phyloP scores from a whole-genome alignment of 1,140 invertebrate species.

The Rhagoletis zephyria region DNA sequence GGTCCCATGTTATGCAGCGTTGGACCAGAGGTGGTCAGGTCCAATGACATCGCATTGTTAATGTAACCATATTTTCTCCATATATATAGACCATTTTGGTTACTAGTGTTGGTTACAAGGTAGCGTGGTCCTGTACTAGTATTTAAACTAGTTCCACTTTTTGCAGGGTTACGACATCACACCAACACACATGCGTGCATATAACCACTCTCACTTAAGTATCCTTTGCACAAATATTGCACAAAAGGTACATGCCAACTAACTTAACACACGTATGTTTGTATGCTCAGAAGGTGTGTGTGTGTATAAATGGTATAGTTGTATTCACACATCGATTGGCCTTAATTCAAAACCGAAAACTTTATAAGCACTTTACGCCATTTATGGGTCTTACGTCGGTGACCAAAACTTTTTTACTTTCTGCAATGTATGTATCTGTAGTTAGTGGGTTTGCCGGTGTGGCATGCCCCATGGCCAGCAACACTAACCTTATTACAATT shows the following conservation, averaged over 20 bases:
- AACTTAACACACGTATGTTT: no score
- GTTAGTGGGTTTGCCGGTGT: background rate
- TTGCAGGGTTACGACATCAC: no score
- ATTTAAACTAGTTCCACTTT: no score
- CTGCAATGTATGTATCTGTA: no score
- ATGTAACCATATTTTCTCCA: no score
- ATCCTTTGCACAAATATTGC: background rate
- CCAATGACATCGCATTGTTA: no score
- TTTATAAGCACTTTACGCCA: conserved; percentile 49
- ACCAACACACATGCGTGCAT: background rate
- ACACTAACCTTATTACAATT: background rate
- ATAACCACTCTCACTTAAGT: background rate
- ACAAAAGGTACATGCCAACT: background rate
- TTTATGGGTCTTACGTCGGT: conserved; percentile 30
- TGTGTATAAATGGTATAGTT: background rate
- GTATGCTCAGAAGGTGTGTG: background rate
- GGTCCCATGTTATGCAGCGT: no score
- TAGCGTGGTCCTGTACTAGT: no score
- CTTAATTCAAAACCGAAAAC: conserved; percentile 48
- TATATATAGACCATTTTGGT: no score
- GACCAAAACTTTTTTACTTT: background rate
- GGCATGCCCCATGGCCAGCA: background rate
- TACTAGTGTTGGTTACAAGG: no score
- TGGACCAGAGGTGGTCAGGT: no score
- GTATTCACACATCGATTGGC: conserved; percentile 44